Evolutionary conservation across 2,797 vertebrate genomes (phyloP).

Genomic region (Sylvia borin): DNA sequence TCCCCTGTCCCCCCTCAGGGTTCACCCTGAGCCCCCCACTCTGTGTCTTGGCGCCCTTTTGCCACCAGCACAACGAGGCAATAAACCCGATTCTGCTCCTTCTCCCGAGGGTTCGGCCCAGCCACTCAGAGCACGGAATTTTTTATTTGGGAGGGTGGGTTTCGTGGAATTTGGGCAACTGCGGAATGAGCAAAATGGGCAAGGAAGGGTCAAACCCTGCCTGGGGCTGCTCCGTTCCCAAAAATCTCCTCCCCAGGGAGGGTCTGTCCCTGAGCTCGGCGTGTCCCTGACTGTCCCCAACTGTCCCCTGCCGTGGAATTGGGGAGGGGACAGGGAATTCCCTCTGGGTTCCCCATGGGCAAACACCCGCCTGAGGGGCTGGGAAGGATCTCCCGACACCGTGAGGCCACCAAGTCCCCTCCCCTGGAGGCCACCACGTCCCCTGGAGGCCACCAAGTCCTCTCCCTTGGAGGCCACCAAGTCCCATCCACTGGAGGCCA

Average conservation of each 20-base stretch:
- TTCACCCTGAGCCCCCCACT: neutral
- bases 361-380: fast-evolving
- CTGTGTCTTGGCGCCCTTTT: neutral
- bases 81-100: neutral
- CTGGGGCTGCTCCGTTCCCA: fast-evolving
- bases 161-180: neutral
- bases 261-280: fast-evolving
- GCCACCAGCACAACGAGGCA: neutral
- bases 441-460: too few species aligned
- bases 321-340: fast-evolving
- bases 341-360: neutral
- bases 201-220: too few species aligned
- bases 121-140: fast-evolving
- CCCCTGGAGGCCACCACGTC: neutral
- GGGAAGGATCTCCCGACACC: neutral
- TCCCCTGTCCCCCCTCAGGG: neutral
- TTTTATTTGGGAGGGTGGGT: neutral
- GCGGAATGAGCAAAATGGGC: neutral
- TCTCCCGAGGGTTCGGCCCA: fast-evolving
- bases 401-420: neutral
- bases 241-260: fast-evolving
- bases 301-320: neutral
- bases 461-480: too few species aligned
- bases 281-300: neutral
- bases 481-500: too few species aligned